Percentiles rank a stretch among this genome's conserved stretches.
phyloP scores from a whole-genome alignment of 2,797 vertebrate species.

The Tamandua tetradactyla region DNA sequence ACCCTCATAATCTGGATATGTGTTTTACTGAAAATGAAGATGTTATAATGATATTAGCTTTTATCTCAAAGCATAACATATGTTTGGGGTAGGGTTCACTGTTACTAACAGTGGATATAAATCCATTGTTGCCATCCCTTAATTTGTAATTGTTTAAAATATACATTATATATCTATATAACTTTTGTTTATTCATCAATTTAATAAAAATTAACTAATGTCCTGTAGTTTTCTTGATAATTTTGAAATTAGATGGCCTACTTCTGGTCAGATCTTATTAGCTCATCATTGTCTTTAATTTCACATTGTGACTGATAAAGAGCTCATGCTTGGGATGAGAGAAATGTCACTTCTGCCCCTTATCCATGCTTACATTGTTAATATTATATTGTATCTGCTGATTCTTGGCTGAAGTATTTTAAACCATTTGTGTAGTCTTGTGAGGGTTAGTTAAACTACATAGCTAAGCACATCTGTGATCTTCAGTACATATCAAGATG shows the following conservation, averaged over 20 bases:
- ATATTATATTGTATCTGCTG: background rate
- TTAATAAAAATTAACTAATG: background rate
- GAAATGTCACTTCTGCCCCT: background rate
- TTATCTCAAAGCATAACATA: background rate
- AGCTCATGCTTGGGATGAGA: background rate
- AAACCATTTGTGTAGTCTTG: background rate
- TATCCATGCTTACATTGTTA: background rate
- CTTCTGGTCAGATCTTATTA: background rate
- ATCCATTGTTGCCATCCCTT: background rate
- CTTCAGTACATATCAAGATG: background rate
- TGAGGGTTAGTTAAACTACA: background rate
- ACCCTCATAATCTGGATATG: background rate
- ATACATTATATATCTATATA: background rate
- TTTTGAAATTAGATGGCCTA: background rate
- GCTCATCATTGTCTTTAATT: background rate
- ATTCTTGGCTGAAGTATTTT: background rate
- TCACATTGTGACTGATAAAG: background rate
- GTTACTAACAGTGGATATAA: constrained; percentile 6
- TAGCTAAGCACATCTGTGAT: background rate
- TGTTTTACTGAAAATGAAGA: background rate
- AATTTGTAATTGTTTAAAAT: constrained; percentile 12
- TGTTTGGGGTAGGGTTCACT: background rate
- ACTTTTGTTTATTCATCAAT: background rate
- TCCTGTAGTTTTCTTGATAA: background rate
- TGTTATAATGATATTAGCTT: background rate